Evolutionary conservation across 2,797 vertebrate genomes (phyloP), one percentile per base, ranked within the genome.

Genomic region (Xenopus petersii): DNA sequence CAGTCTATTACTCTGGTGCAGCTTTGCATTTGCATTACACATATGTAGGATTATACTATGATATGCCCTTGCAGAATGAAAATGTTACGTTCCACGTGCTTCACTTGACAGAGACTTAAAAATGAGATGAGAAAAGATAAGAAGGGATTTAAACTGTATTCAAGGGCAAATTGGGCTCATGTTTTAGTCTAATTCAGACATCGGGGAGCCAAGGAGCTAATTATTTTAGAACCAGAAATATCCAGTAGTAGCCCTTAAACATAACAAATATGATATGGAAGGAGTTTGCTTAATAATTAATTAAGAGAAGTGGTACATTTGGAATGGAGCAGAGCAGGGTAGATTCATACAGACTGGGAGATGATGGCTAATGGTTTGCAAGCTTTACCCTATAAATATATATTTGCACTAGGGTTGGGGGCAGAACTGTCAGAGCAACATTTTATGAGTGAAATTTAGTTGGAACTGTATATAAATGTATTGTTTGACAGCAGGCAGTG

Each of bases 151-250:
- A 26, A 26, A 26, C 17, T 15, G 58, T 26, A 26, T 60, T 60
- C 58, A 26, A 60, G 58, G 58, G 58, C 21, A 60, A 60, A 60
- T 60, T 60, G 21, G 58, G 58, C 58, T 24, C 21, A 24, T 60
- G 21, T 60, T 60, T 60, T 60, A 11, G 5, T 60, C 21, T 60
- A 60, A 26, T 60, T 60, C 58, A 60, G 58, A 60, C 58, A 60
- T 60, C 58, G 26, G 26, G 58, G 58, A 17, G 24, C 58, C 58
- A 26, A 60, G 21, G 17, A 60, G 21, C 58, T 26, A 60, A 60
- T 60, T 60, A 60, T 60, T 60, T 60, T 60, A 60, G 58, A 60
- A 26, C 58, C 58, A 60, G 58, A 60, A 60, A 60, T 24, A 12
- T 60, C 58, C 17, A 60, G 58, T 60, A 2, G 17, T 3, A 60